Evolutionary conservation across 2,797 vertebrate species (phyloP).

Genomic region (Lagorchestes hirsutus): DNA sequence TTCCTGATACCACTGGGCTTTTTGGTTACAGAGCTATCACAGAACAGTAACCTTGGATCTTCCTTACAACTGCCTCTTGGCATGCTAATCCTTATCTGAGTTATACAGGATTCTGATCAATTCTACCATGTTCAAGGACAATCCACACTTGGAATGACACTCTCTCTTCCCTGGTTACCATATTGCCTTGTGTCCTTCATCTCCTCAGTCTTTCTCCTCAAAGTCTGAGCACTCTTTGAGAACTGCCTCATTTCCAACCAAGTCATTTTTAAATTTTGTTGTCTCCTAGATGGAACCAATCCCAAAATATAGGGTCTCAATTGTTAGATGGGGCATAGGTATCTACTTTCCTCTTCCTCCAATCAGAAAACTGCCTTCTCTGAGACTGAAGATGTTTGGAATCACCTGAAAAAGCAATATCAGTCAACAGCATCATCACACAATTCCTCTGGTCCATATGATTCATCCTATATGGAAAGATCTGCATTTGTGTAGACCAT

Average conservation of each 20-base stretch:
- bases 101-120: neutral
- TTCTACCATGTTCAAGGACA: neutral
- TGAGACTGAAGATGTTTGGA: neutral
- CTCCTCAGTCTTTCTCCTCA: neutral
- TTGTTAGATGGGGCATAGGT: neutral
- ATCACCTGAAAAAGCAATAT: neutral
- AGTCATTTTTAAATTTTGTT: neutral
- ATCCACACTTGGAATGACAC: neutral
- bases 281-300: neutral
- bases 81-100: neutral
- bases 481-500: neutral
- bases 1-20: neutral
- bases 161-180: neutral
- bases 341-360: neutral
- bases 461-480: neutral
- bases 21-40: neutral
- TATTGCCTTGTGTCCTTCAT: neutral
- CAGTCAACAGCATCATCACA: neutral
- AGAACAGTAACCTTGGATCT: no score
- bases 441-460: neutral
- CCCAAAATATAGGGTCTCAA: neutral
- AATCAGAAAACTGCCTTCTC: neutral
- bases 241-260: neutral
- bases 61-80: neutral
- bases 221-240: neutral